A percentile compares a stretch with the other conserved stretches of the same genome.
Conservation (phyloP, 1,140 invertebrate species). For the Heterodera schachtii region DNA sequence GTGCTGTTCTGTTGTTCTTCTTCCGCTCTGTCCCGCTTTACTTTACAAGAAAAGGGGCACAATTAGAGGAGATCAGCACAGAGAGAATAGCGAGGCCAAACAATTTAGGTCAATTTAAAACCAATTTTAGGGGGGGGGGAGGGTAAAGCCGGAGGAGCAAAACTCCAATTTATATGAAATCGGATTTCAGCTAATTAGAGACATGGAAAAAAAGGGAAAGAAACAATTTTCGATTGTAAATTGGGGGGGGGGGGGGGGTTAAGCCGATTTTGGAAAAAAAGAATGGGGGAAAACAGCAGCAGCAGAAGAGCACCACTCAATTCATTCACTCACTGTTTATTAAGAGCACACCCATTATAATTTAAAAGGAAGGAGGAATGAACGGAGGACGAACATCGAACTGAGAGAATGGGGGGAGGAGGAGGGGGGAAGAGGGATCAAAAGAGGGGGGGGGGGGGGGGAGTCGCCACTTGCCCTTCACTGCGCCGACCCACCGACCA, state of each 20-base stretch:
- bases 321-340: not conserved
- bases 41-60: not conserved
- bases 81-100: not conserved
- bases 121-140: not conserved
- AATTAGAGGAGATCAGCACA: not conserved
- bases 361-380: no score
- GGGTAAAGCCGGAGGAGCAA: no score
- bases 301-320: no score
- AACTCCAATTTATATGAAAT: not conserved
- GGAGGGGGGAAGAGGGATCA: no score
- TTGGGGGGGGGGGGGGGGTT: not conserved
- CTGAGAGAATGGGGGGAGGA: not conserved
- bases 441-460: no score
- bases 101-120: slow-evolving; percentile 1
- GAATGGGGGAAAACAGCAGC: not conserved
- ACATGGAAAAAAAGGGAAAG: not conserved
- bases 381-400: not conserved
- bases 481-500: not conserved
- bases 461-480: not conserved
- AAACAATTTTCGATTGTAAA: not conserved
- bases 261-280: not conserved
- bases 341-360: not conserved
- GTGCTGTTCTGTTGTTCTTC: no score
- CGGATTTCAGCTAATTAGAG: not conserved
- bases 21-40: not conserved